These are phyloP conservation scores for Lepidurus couesii DNA, from an alignment of 1,140 invertebrate species.

Conservation along the genomic window DNA sequence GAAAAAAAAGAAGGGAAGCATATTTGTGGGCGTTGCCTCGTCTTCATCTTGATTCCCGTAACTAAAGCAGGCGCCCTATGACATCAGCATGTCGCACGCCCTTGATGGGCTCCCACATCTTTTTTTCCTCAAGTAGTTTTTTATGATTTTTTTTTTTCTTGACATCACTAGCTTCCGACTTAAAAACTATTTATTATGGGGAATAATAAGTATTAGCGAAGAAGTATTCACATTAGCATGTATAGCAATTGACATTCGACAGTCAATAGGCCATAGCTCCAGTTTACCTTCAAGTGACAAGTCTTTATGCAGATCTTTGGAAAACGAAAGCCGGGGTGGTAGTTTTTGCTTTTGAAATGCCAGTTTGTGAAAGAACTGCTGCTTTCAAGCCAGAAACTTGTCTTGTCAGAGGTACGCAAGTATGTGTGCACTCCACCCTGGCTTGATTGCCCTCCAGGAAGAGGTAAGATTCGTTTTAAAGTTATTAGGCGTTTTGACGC, in stretches of 20 bases:
- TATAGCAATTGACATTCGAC: no score
- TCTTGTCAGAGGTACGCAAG: slow-evolving; percentile 17
- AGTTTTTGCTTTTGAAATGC: no score
- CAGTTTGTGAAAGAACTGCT: neutral
- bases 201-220: no score
- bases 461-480: neutral
- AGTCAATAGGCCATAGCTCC: no score
- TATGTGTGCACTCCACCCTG: slow-evolving; percentile 7
- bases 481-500: slow-evolving; percentile 15
- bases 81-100: slow-evolving; percentile 17
- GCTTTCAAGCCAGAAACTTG: neutral
- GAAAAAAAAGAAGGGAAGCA: slow-evolving; percentile 18
- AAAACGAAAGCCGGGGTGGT: no score
- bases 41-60: slow-evolving; percentile 19
- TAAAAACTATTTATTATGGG: no score
- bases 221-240: no score
- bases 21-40: slow-evolving; percentile 14
- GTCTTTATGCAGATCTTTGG: no score
- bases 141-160: no score
- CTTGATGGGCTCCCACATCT: neutral
- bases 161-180: no score
- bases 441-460: neutral
- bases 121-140: neutral
- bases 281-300: no score
- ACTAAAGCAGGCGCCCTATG: slow-evolving; percentile 20